Percentiles rank a stretch among this genome's conserved stretches.
These are phyloP conservation scores for Nyctibius bracteatus DNA, from an alignment of 2,113 vertebrate genomes.

Conservation along the genomic window DNA sequence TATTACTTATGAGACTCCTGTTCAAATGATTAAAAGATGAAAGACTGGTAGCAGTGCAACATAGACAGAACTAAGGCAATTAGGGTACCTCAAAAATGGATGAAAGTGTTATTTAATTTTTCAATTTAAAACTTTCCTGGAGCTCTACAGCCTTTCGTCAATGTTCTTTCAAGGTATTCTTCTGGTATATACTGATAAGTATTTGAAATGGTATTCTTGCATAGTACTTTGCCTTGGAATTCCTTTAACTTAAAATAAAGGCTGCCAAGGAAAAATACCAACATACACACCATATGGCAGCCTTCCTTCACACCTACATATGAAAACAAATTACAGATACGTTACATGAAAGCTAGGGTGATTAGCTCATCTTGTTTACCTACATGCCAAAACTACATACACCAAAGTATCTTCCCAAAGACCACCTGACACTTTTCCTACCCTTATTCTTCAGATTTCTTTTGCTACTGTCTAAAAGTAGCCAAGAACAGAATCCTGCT, in stretches of 20 bases:
- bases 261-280: conserved; percentile 49
- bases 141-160: background rate
- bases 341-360: conserved; percentile 28
- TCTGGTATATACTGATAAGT: background rate
- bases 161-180: conserved; percentile 5
- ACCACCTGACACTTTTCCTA: background rate
- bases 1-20: background rate
- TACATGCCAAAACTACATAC: conserved; percentile 24
- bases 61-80: background rate
- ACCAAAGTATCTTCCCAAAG: background rate
- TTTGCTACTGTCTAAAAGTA: background rate
- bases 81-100: conserved; percentile 7
- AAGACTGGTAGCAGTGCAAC: background rate
- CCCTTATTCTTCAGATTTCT: background rate
- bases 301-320: conserved; percentile 44
- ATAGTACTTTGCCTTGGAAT: conserved; percentile 35
- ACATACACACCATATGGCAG: conserved; percentile 54
- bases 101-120: conserved; percentile 20
- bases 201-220: background rate
- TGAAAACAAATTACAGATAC: conserved; percentile 48
- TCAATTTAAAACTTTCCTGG: conserved; percentile 39
- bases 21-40: conserved; percentile 33
- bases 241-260: conserved; percentile 55
- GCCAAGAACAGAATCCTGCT: background rate
- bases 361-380: conserved; percentile 56